Base-by-base conservation (phyloP, 2,113 vertebrate species). In the Megalops atlanticus region DNA sequence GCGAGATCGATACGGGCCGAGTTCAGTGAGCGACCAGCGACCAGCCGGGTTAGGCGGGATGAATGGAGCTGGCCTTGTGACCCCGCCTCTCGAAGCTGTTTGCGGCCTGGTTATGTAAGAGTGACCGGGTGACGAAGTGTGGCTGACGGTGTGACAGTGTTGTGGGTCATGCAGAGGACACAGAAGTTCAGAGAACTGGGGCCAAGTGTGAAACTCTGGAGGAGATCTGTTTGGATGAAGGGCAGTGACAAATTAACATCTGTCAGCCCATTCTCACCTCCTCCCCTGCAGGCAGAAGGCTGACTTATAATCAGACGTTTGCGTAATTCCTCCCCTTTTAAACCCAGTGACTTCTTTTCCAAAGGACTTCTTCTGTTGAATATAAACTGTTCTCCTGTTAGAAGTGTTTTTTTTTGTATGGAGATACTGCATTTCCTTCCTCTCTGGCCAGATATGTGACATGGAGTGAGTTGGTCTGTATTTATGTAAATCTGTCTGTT, bases 241-340 rank as follows among this genome's bases (percentile, higher is more conserved):
- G 33, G 21, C 27, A 45, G 47, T 80, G 70, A 54, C 54, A 74
- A 74, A 80, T 49, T n/a, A 10, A 21, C 43, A 74, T 40, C 72
- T 21, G 18, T 7, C 52, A 64, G n/a, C 7, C 31, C 8, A 21
- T 64, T 18, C n/a, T 64, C 31, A 10, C 58, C 31, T 31, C 24
- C 27, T 58, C 52, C 8, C 21, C 16, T 4, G n/a, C 52, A 27
- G n/a, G 10, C 58, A 58, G 52, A 58, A 58, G 8, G 58, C 58
- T 64, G n/a, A n/a, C 58, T 64, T 64, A 64, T 27, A 64, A 64
- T 64, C 31, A 64, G n/a, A 31, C n/a, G 7, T 1, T 64, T 64
- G 58, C 31, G 58, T n/a, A 64, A 11, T 64, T 64, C 24, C 7
- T 39, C 40, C 39, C 45, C 21, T 41, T 12, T 74, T 39, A 74